Evolutionary conservation across 2,113 vertebrate genomes (phyloP), one percentile per base, ranked within the genome.

Genomic region (Pangasianodon hypophthalmus): DNA sequence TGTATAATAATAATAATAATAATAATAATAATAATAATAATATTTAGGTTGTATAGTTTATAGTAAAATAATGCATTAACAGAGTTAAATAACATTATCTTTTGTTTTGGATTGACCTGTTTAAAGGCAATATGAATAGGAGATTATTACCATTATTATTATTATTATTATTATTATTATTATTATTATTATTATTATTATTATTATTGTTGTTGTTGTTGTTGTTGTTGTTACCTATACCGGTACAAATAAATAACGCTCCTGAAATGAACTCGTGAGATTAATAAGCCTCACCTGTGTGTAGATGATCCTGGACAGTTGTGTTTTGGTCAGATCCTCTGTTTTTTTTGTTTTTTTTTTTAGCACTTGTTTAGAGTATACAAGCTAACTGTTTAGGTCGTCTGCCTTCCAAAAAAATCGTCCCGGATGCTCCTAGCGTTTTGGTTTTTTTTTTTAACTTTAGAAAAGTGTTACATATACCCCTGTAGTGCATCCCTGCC

Each of bases 401-500:
- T 79, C 82, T 75, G 81, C 52, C 69, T 89, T 82, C 91, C 88
- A 88, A 71, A 77, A 58, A 79, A 84, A 77, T 82, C 50, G 56
- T 85, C 85, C 77, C 44, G 58, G 46, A 67, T 56, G 79, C 69
- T 88, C 46, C 67, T 54, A 82, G 58, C 41, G 11, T 37, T 37
- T 37, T 37, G 1, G 1, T 48, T 48, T 6, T 48, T 80, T 44
- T 24, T 24, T 29, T 54, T 77, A 14, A 80, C 77, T 80, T 41
- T 75, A 82, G 32, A 86, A 37, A 84, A 71, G 60, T 87, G 56
- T 14, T 64, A 46, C 58, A 64, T 46, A 16, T 71, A 67, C 62
- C n/a, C 67, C 85, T 84, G 88, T 85, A 62, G 81, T 73, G 89
- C 73, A 60, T 62, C 60, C 48, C 91, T 80, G 80, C 80, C 32